These are phyloP conservation scores for Coptodon rendalli DNA, from an alignment of 2,113 vertebrate species.

Conservation along the genomic window DNA sequence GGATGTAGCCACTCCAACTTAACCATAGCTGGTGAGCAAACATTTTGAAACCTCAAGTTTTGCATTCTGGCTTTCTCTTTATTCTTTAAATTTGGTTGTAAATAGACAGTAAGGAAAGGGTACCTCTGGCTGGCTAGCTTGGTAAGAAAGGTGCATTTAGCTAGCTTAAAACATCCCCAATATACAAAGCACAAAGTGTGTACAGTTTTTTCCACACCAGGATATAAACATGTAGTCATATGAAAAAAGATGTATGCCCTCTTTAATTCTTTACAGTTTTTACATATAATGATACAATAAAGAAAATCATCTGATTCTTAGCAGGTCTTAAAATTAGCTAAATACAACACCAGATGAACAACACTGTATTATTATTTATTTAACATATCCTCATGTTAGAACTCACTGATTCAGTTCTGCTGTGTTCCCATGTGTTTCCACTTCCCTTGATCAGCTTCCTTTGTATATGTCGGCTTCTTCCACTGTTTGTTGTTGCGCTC, in stretches of 20 bases:
- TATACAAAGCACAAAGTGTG: not conserved
- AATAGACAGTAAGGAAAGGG: not conserved
- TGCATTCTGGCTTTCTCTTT: not conserved
- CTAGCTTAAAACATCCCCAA: not conserved
- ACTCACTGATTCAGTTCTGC: not conserved
- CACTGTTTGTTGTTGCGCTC: not conserved
- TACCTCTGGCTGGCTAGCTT: not conserved
- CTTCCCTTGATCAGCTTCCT: not conserved
- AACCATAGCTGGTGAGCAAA: not conserved
- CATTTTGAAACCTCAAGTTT: not conserved
- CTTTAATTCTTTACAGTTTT: not conserved
- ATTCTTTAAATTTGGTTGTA: not conserved
- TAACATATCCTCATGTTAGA: not conserved
- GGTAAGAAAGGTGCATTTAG: not conserved
- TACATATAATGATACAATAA: not conserved
- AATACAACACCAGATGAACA: not conserved
- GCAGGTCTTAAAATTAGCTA: not conserved
- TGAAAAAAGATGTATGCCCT: not conserved
- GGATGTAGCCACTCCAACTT: not conserved
- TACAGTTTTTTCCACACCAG: not conserved
- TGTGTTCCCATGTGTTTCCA: not conserved
- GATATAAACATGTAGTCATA: not conserved
- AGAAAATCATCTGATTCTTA: not conserved
- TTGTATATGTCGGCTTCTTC: not conserved
- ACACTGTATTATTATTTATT: not conserved